These are phyloP conservation scores for Nothoprocta perdicaria DNA, from an alignment of 2,113 vertebrate species.

Conservation along the genomic window DNA sequence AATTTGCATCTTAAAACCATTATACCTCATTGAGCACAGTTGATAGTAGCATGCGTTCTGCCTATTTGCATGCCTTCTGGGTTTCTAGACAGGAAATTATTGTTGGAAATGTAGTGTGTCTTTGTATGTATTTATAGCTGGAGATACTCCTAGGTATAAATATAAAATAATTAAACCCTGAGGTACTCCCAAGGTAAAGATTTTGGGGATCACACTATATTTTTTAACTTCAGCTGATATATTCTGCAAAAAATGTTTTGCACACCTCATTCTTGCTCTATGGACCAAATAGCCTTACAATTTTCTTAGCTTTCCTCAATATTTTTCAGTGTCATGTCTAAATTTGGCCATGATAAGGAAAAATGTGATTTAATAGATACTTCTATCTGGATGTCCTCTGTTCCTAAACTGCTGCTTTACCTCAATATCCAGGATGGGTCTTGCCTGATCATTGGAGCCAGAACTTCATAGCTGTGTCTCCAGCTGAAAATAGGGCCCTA, in stretches of 20 bases:
- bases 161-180: not conserved
- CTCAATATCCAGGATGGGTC: not conserved
- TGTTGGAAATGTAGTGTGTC: not conserved
- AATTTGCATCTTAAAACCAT: constrained; percentile 36
- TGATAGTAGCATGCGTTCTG: not conserved
- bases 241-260: not conserved
- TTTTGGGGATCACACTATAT: not conserved
- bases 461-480: not conserved
- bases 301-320: not conserved
- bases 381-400: not conserved
- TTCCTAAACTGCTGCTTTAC: not conserved
- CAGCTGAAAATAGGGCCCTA: not conserved
- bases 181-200: not conserved
- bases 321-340: not conserved
- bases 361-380: not conserved
- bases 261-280: not conserved
- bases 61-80: not conserved
- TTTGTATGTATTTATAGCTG: not conserved
- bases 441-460: not conserved
- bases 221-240: not conserved
- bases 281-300: not conserved
- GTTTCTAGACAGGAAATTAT: not conserved
- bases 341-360: not conserved
- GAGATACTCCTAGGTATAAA: not conserved
- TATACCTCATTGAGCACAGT: not conserved